A percentile compares a stretch with the other conserved stretches of the same genome.
Conservation (phyloP, 2,797 vertebrate species). For the Parambassis ranga region DNA sequence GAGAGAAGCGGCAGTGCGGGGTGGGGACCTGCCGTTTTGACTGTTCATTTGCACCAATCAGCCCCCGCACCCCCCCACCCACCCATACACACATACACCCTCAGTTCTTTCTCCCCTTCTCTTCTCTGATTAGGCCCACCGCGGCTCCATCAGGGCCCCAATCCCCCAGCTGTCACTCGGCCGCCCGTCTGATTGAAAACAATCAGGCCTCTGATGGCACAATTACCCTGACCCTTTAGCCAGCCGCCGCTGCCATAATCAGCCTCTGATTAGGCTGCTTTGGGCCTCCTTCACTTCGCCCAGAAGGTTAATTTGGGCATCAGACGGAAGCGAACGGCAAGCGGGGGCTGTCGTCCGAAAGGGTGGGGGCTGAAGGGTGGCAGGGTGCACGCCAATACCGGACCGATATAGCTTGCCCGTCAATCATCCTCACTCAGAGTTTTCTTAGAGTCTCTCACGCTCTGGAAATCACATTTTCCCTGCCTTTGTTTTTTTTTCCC, state of each 20-base stretch:
- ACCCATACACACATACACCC: neutral
- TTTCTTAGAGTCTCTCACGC: slow-evolving; percentile 84
- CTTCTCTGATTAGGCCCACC: slow-evolving; percentile 98
- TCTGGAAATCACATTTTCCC: slow-evolving; percentile 95
- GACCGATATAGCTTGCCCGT: slow-evolving; percentile 93
- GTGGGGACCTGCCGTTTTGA: slow-evolving; percentile 78
- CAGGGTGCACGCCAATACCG: slow-evolving; percentile 81
- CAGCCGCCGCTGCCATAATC: slow-evolving; percentile 98
- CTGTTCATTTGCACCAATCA: slow-evolving; percentile 99
- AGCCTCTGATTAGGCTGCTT: slow-evolving; percentile 99
- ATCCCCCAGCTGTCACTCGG: slow-evolving; percentile 99
- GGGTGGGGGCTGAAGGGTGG: slow-evolving; percentile 65
- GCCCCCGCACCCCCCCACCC: slow-evolving; percentile 82
- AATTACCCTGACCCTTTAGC: slow-evolving; percentile 99
- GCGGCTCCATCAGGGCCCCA: slow-evolving; percentile 98
- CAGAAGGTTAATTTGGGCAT: slow-evolving; percentile 99
- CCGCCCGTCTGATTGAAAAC: slow-evolving; percentile 99
- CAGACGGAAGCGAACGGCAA: slow-evolving; percentile 88
- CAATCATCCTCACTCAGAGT: slow-evolving; percentile 98
- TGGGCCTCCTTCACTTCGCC: slow-evolving; percentile 99
- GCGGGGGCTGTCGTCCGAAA: slow-evolving; percentile 77
- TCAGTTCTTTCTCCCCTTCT: slow-evolving; percentile 68
- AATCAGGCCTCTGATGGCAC: slow-evolving; percentile 99
- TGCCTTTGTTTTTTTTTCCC: slow-evolving; percentile 68
- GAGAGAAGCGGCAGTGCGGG: slow-evolving; percentile 48